Evolutionary conservation across 2,888 invertebrate species (phyloP).

Genomic region (Pammene fasciana): DNA sequence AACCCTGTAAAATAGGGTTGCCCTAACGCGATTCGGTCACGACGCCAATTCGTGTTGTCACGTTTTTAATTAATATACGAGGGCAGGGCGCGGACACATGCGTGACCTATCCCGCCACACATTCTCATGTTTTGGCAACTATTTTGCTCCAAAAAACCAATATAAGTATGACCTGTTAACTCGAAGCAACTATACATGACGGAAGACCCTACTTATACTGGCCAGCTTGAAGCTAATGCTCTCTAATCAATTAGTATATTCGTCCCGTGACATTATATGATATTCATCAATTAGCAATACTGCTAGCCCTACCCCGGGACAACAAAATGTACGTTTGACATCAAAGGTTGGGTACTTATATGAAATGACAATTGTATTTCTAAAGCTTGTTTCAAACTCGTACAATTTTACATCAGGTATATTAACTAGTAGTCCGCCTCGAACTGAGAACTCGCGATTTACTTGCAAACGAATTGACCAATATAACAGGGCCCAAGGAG

Average conservation of each 20-base stretch:
- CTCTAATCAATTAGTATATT: background rate
- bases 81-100: slow-evolving; percentile 38
- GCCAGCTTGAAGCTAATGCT: background rate
- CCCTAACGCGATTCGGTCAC: slow-evolving; percentile 41
- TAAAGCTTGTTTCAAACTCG: background rate
- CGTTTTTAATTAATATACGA: slow-evolving; percentile 46
- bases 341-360: slow-evolving; percentile 14
- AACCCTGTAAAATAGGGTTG: slow-evolving; percentile 26
- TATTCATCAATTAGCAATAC: slow-evolving; percentile 39
- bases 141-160: background rate
- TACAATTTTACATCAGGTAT: background rate
- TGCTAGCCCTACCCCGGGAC: slow-evolving; percentile 15
- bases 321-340: slow-evolving; percentile 29
- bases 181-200: background rate
- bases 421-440: too few relatives aligned
- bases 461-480: too few relatives aligned
- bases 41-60: slow-evolving; percentile 43
- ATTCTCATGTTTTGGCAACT: background rate
- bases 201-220: background rate
- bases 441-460: too few relatives aligned
- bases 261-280: slow-evolving; percentile 24
- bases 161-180: background rate
- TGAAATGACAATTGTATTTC: background rate
- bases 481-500: too few relatives aligned
- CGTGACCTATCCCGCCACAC: slow-evolving; percentile 36